A percentile compares a stretch with the other conserved stretches of the same genome.
Evolutionary conservation across 2,797 vertebrate genomes (phyloP).

Genomic region (Mus minutoides): DNA sequence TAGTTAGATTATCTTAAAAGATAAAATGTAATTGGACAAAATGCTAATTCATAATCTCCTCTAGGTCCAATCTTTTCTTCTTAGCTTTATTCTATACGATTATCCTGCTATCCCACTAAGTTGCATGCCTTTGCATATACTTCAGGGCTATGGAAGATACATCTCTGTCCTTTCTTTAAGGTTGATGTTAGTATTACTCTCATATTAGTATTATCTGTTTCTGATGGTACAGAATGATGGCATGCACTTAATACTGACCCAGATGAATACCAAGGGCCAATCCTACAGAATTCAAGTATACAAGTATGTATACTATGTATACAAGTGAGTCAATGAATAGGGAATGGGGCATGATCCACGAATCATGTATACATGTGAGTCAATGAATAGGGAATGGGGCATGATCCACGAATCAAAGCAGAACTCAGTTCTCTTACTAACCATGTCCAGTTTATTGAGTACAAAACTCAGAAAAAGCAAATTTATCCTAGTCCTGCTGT

Average conservation of each 20-base stretch:
- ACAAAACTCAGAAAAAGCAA: conserved; percentile 11
- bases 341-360: conserved; percentile 16
- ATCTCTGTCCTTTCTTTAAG: not conserved
- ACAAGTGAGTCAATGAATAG: conserved; percentile 35
- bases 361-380: conserved; percentile 18
- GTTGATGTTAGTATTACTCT: not conserved
- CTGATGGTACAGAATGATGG: not conserved
- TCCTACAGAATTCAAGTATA: no score
- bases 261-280: not conserved
- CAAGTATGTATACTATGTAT: no score
- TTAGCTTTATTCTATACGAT: not conserved
- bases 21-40: not conserved
- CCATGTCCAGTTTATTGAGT: not conserved
- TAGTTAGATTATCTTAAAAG: not conserved
- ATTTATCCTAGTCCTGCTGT: not conserved
- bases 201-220: not conserved
- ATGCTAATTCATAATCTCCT: not conserved
- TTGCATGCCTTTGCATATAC: no score
- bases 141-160: not conserved
- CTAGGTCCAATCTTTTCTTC: not conserved
- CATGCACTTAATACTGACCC: not conserved
- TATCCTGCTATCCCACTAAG: not conserved
- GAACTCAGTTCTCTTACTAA: conserved; percentile 39
- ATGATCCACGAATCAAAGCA: conserved; percentile 18
- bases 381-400: conserved; percentile 14